These are phyloP conservation scores for Microctenopoma stevenorrisi DNA, from an alignment of 2,797 vertebrate species.

Conservation along the genomic window DNA sequence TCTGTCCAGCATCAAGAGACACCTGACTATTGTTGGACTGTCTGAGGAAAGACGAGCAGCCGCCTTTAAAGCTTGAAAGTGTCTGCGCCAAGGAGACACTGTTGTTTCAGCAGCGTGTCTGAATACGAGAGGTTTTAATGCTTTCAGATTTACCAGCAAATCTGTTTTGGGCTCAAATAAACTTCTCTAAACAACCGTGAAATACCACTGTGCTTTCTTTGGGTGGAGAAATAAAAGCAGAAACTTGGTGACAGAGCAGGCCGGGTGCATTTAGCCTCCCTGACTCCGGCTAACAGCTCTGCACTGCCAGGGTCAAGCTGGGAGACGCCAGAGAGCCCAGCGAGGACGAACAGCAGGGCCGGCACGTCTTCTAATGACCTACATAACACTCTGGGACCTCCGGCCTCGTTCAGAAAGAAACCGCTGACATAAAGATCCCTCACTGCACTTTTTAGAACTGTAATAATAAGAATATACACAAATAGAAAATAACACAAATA, in stretches of 20 bases:
- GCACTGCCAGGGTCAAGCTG: slow-evolving; percentile 27
- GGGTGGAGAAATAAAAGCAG: slow-evolving; percentile 20
- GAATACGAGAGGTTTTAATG: background rate
- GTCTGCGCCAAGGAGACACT: slow-evolving; percentile 20
- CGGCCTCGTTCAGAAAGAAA: background rate
- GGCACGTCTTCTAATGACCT: slow-evolving; percentile 4
- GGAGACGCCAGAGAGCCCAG: slow-evolving; percentile 18
- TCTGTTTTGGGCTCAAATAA: background rate
- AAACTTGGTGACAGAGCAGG: background rate
- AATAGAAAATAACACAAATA: too few relatives aligned
- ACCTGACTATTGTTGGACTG: slow-evolving; percentile 28
- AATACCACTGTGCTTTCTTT: slow-evolving; percentile 11
- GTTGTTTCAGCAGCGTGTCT: background rate
- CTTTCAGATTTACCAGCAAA: background rate
- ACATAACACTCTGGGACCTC: slow-evolving; percentile 5
- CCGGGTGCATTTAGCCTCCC: background rate
- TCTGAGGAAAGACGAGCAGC: slow-evolving; percentile 45
- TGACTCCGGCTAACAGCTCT: slow-evolving; percentile 28
- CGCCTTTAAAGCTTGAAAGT: slow-evolving; percentile 41
- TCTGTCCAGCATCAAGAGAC: slow-evolving; percentile 50
- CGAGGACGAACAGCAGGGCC: slow-evolving; percentile 2
- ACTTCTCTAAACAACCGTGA: slow-evolving; percentile 11
- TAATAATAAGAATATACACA: too few relatives aligned
- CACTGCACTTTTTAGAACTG: too few relatives aligned
- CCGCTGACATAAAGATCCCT: too few relatives aligned